Evolutionary conservation across 2,888 invertebrate species (phyloP).

Genomic region (Perithous albicinctus): DNA sequence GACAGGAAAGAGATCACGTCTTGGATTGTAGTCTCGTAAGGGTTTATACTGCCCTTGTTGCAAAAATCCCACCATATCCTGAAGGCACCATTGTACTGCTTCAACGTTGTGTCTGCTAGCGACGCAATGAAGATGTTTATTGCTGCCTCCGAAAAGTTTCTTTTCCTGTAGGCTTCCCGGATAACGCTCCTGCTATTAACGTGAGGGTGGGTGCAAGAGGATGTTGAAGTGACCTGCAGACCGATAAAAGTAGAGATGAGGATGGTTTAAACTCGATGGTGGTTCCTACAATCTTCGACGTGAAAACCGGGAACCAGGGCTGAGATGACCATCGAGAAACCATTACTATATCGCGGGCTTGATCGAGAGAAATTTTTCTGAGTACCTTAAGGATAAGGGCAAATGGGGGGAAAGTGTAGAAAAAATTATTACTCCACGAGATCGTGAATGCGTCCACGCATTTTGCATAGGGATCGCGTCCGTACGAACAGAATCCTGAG

Average conservation of each 20-base stretch:
- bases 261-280: conserved; percentile 39
- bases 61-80: conserved; percentile 69
- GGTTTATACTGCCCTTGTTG: background rate
- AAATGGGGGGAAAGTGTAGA: too few relatives aligned
- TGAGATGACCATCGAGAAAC: too few relatives aligned
- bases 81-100: conserved; percentile 64
- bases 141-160: conserved; percentile 6
- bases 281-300: conserved; percentile 16
- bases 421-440: background rate
- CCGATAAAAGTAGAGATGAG: conserved; percentile 50
- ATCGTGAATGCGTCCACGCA: conserved; percentile 13
- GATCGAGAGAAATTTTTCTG: too few relatives aligned
- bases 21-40: conserved; percentile 11
- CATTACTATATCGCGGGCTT: too few relatives aligned
- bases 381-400: too few relatives aligned
- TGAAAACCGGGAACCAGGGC: conserved; percentile 58
- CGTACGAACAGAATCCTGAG: background rate
- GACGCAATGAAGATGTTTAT: conserved; percentile 29
- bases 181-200: conserved; percentile 54
- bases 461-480: conserved; percentile 7
- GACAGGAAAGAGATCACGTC: conserved; percentile 5
- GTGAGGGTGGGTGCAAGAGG: conserved; percentile 37
- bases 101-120: conserved; percentile 26
- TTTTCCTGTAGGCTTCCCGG: background rate
- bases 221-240: conserved; percentile 36